Base-by-base conservation (phyloP, 1,140 invertebrate genomes). In the Drosophila aff. region DNA sequence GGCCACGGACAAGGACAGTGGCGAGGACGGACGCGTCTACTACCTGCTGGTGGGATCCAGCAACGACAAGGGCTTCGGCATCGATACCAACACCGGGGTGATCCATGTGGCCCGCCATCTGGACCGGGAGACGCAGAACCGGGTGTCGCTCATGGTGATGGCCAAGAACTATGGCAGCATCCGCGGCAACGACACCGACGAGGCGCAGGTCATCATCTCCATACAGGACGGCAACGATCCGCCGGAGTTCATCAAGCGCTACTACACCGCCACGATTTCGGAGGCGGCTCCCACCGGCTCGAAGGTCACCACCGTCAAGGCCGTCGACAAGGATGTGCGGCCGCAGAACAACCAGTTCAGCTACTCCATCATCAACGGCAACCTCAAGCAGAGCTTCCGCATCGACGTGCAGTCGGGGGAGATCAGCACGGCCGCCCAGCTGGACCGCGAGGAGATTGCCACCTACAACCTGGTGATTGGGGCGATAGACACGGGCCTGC, bases 181-280 rank as follows among this genome's bases (percentile, higher is more conserved):
- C 68, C 94, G 96, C 44, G 98, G 98, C 10, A 98, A 99, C 93
- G 98, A 99, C 87, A 99, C 98, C 0, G 98, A 99, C 92, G 97
- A 98, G 92, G 98, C 98, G 6, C 97, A 98, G 93, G 96, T 99
- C 0, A 97, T 97, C 31, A 96, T 99, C 63, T 97, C 96, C 2
- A 97, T 99, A 60, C 97, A 98, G 94, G 98, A 99, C 93, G 98
- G 98, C 6, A 99, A 99, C 90, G 98, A 99, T 94, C 97, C 98
- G 4, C 98, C 98, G 1, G 97, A 98, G 92, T 99, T 99, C 92
- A 92, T 96, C 11, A 94, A 97, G 78, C 94, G 94, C 28, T 91
- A 95, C 23, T 98, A 99, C 91, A 95, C 96, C 71, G 95, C 96
- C 0, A 94, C 93, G 36, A 94, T 99, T 8, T 96, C 96, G 18